These are phyloP conservation scores for Luperina nickerlii DNA, from an alignment of 2,888 invertebrate genomes.

Conservation along the genomic window DNA sequence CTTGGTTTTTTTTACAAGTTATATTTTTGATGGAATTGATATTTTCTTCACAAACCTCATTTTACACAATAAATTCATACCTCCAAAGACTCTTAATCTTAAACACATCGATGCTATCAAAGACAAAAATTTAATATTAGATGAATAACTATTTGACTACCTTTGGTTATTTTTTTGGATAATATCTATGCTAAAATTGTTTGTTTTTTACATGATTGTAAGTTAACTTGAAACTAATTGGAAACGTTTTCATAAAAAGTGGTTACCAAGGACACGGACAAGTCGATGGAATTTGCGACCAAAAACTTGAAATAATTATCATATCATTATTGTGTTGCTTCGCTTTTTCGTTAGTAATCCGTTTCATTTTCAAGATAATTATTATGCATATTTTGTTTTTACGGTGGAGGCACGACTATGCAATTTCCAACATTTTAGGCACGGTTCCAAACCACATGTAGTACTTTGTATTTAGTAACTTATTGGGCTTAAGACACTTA, in stretches of 20 bases:
- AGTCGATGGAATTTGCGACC: background rate
- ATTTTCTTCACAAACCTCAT: background rate
- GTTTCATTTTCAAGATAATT: constrained; percentile 26
- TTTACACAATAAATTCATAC: background rate
- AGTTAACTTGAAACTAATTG: background rate
- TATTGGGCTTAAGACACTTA: constrained; percentile 17
- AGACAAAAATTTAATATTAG: background rate
- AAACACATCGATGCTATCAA: background rate
- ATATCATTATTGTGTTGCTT: background rate
- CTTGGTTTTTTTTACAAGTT: too few relatives aligned
- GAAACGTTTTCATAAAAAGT: constrained; percentile 6
- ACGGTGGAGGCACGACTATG: constrained; percentile 24
- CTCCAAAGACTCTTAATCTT: background rate
- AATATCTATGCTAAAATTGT: background rate
- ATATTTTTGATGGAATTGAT: too few relatives aligned
- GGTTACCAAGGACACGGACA: background rate
- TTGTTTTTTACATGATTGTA: background rate
- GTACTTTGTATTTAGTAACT: constrained; percentile 34
- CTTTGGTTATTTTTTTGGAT: background rate
- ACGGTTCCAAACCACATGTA: constrained; percentile 45
- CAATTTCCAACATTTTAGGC: constrained; percentile 42
- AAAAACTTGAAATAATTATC: background rate
- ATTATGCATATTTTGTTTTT: constrained; percentile 32
- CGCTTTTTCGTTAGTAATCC: background rate
- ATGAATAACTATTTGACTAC: too few relatives aligned